Evolutionary conservation across 2,797 vertebrate genomes (phyloP).

Genomic region (Huso huso): DNA sequence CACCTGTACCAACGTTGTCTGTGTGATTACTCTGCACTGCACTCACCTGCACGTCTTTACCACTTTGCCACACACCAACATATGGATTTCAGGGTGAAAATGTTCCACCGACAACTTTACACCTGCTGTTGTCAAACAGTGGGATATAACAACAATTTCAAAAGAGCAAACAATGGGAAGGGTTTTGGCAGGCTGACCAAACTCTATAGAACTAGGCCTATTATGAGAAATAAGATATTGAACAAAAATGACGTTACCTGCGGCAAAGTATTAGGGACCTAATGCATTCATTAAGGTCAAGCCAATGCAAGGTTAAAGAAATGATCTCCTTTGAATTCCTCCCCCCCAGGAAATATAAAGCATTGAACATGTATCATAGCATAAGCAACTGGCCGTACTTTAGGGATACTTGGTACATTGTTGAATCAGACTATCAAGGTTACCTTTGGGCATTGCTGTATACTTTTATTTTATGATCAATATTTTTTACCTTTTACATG

Average conservation of each 20-base stretch:
- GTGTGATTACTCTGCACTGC: too few relatives aligned
- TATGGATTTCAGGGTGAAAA: slow-evolving; percentile 16
- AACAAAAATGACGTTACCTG: too few relatives aligned
- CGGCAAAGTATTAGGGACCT: too few relatives aligned
- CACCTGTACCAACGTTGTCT: too few relatives aligned
- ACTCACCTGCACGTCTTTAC: too few relatives aligned
- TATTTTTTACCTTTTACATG: slow-evolving; percentile 10
- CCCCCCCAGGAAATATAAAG: neutral
- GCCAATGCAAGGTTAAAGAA: neutral
- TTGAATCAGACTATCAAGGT: neutral
- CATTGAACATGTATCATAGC: neutral
- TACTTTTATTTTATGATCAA: slow-evolving; percentile 22
- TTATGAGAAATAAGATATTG: too few relatives aligned
- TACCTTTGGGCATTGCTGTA: neutral
- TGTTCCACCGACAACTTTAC: slow-evolving; percentile 12
- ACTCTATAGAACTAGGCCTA: too few relatives aligned
- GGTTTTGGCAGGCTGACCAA: too few relatives aligned
- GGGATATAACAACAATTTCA: slow-evolving; percentile 10
- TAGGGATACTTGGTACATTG: neutral
- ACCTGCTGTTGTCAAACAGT: slow-evolving; percentile 20
- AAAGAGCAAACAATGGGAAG: neutral
- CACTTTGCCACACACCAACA: too few relatives aligned
- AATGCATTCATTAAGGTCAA: too few relatives aligned
- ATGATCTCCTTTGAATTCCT: slow-evolving; percentile 1
- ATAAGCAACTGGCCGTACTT: neutral